Conservation (phyloP, 37 sponge, comb jelly and placozoan genomes). For the Geodia barretti region DNA sequence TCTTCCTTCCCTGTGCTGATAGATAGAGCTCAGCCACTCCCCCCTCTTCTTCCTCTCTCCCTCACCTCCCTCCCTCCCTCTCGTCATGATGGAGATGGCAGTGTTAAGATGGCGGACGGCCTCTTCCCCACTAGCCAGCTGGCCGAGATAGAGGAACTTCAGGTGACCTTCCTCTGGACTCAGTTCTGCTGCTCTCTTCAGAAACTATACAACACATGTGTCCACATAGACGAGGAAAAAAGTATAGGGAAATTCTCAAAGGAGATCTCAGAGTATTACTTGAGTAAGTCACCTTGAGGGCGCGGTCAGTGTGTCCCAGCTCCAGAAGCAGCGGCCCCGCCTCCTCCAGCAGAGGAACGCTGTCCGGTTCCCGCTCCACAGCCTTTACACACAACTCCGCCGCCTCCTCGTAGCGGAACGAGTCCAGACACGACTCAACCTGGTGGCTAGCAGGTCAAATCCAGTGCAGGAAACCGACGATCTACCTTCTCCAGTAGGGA, state of each 20-base stretch:
- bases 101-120: slow-evolving; percentile 53
- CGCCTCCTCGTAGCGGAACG: slow-evolving; percentile 64
- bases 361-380: slow-evolving; percentile 32
- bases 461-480: no score
- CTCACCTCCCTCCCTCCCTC: neutral
- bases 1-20: neutral
- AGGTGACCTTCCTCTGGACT: slow-evolving; percentile 56
- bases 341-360: slow-evolving; percentile 50
- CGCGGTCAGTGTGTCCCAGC: slow-evolving; percentile 47
- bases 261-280: no score
- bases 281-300: slow-evolving; percentile 56
- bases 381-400: slow-evolving; percentile 51
- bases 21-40: no score
- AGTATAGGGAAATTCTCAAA: no score
- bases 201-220: no score
- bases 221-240: no score
- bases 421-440: slow-evolving; percentile 47
- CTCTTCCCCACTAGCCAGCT: slow-evolving; percentile 62
- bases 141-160: slow-evolving; percentile 83
- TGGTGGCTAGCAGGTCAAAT: no score
- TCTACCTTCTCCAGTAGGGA: no score
- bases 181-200: slow-evolving; percentile 34
- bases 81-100: slow-evolving; percentile 62
- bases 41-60: no score
- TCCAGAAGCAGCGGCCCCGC: slow-evolving; percentile 68